These are phyloP conservation scores for Cepaea nemoralis DNA, from an alignment of 1,140 invertebrate species.

Conservation along the genomic window DNA sequence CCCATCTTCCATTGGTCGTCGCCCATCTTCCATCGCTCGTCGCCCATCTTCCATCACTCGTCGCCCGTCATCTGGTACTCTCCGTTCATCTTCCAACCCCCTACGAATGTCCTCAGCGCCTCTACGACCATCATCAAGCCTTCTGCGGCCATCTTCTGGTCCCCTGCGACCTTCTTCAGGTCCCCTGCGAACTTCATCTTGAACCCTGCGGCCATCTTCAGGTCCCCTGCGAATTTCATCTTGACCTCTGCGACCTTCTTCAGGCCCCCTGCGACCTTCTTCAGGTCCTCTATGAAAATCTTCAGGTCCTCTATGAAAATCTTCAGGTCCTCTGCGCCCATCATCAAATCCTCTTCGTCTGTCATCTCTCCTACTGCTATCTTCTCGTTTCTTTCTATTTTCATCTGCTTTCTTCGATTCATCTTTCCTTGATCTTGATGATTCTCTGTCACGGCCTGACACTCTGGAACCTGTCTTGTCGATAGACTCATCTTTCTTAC, in stretches of 20 bases:
- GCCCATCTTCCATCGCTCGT: slow-evolving; percentile 27
- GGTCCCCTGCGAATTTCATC: slow-evolving; percentile 42
- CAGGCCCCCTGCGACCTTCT: slow-evolving; percentile 10
- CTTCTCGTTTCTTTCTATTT: slow-evolving; percentile 12
- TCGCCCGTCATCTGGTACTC: slow-evolving; percentile 17
- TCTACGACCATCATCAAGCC: slow-evolving; percentile 48
- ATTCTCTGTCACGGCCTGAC: slow-evolving; percentile 2
- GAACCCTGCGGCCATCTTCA: slow-evolving; percentile 44
- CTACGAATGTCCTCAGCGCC: slow-evolving; percentile 49
- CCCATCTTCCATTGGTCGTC: too few species aligned
- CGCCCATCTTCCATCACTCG: neutral
- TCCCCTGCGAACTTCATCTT: slow-evolving; percentile 51
- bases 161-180: slow-evolving; percentile 45
- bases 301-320: neutral
- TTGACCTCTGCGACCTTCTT: slow-evolving; percentile 37
- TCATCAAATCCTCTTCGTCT: neutral
- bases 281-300: slow-evolving; percentile 9
- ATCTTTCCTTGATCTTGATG: slow-evolving; percentile 14
- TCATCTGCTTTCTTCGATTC: neutral
- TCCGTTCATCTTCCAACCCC: slow-evolving; percentile 47
- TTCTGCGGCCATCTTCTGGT: slow-evolving; percentile 40
- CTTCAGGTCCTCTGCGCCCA: neutral
- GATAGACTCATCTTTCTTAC: neutral
- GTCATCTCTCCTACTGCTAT: slow-evolving; percentile 5
- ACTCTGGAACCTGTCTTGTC: neutral